Evolutionary conservation across 2,797 vertebrate genomes (phyloP), one percentile per base, ranked within the genome.

Genomic region (Eremophila alpestris): DNA sequence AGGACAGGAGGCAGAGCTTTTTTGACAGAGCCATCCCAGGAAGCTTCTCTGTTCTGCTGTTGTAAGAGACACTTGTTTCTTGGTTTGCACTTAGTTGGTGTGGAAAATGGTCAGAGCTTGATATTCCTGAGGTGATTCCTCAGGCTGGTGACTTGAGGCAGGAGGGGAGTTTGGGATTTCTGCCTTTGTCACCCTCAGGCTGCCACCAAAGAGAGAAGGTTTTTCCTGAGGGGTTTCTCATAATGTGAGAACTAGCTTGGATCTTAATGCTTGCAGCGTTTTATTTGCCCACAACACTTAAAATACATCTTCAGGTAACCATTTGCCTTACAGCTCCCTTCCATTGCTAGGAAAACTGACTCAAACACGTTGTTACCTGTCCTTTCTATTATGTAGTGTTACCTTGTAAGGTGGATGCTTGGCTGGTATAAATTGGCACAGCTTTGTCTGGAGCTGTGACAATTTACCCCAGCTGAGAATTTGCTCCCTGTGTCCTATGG

Each of bases 281-380:
- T 98, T 98, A 98, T 99, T 98, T 97, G 98, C 98, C 98, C 97
- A 96, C 98, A 97, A 96, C 95, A 97, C 98, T 95, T 98, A 98
- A 98, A 98, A 97, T 97, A 98, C 98, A 98, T 98, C 98, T 99
- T 98, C 99, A 99, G 99, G 98, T 98, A 98, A 98, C 98, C 98
- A 98, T 98, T 99, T 99, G 99, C 99, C 99, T 99, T 99, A 99
- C 97, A 98, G 98, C 98, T 98, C 98, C 98, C 98, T 98, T 98
- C 97, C 98, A 97, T 98, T 97, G 97, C 97, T 98, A 98, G 97
- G 98, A 87, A 97, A 98, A 95, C 97, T 93, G 92, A 97, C 96
- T 97, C 98, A 96, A 98, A 96, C 97, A 97, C 96, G 94, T 98
- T 98, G 96, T 97, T 95, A 98, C 98, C 97, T 98, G 97, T 98